Base-by-base conservation (phyloP, 2,113 vertebrate species). In the Stegastes partitus region DNA sequence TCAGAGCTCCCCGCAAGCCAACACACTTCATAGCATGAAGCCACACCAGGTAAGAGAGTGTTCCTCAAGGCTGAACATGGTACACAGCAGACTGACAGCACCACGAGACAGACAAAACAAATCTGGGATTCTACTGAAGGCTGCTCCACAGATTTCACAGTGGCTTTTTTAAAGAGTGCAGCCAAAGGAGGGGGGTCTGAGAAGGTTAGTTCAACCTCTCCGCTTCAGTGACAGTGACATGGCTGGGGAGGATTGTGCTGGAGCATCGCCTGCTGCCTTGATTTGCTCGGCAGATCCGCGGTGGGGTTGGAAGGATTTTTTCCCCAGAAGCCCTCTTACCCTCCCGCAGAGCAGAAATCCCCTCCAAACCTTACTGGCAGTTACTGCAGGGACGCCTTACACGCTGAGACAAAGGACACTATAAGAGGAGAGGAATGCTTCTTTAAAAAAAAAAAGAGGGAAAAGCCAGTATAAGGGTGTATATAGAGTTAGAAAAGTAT, bases 311-410 rank as follows among this genome's bases (percentile, higher is more conserved):
- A 73, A 89, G 88, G 87, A 89, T 91, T 89, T 82, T n/a, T 84
- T 78, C 83, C 66, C 69, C 68, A 26, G 87, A 92, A 89, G 79
- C 84, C 66, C 74, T 87, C 68, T 79, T 85, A 85, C 77, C 83
- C 86, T 84, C 88, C 89, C 66, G 31, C 77, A 42, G 81, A 81
- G 88, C 73, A 90, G 81, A 90, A 91, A 92, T 87, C 85, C 86
- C 45, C 74, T 87, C 81, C 74, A 84, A 89, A 89, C 86, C 86
- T 82, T 53, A 2, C 63, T 80, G 51, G 42, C 74, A 75, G 69
- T 64, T 81, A 71, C 85, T 44, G 75, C 74, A 73, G 86, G 84
- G 89, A 82, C 11, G 39, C 54, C 68, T 82, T 66, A 77, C 55
- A 67, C 10, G 4, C 50, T 51, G 75, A 83, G 57, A 91, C 84